A percentile compares a stretch with the other conserved stretches of the same genome.
Evolutionary conservation across 2,888 invertebrate species (phyloP).

Genomic region (Atrina japonica): DNA sequence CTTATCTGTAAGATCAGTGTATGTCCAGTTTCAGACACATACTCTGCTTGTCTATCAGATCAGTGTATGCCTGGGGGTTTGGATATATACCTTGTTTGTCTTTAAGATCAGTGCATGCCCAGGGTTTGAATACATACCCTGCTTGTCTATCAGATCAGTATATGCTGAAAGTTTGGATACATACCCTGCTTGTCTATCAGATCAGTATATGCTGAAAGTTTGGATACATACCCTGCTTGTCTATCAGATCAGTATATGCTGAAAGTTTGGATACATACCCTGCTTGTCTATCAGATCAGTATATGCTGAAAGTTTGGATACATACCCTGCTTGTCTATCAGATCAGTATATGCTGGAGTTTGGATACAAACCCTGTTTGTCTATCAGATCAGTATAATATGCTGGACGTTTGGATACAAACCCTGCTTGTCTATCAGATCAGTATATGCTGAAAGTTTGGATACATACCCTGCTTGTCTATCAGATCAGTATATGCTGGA

Average conservation of each 20-base stretch:
- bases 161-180: constrained; percentile 87
- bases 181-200: constrained; percentile 93
- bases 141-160: constrained; percentile 92
- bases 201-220: constrained; percentile 90
- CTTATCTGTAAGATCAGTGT: neutral
- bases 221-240: too few relatives aligned
- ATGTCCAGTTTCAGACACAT: neutral
- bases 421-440: constrained; percentile 90
- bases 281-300: constrained; percentile 95
- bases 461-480: too few relatives aligned
- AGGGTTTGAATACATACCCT: constrained; percentile 70
- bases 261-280: constrained; percentile 86
- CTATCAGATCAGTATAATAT: constrained; percentile 96
- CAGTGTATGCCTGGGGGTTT: neutral
- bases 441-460: constrained; percentile 88
- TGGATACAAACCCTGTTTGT: too few relatives aligned
- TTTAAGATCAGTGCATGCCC: too few relatives aligned
- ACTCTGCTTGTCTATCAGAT: neutral
- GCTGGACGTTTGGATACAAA: constrained; percentile 84
- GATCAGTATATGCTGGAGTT: too few relatives aligned
- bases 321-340: too few relatives aligned
- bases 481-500: constrained; percentile 91
- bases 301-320: constrained; percentile 87
- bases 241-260: constrained; percentile 93
- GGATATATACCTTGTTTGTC: neutral